A percentile compares a stretch with the other conserved stretches of the same genome.
Conservation (phyloP, 2,113 vertebrate species). For the Camelus bactrianus region DNA sequence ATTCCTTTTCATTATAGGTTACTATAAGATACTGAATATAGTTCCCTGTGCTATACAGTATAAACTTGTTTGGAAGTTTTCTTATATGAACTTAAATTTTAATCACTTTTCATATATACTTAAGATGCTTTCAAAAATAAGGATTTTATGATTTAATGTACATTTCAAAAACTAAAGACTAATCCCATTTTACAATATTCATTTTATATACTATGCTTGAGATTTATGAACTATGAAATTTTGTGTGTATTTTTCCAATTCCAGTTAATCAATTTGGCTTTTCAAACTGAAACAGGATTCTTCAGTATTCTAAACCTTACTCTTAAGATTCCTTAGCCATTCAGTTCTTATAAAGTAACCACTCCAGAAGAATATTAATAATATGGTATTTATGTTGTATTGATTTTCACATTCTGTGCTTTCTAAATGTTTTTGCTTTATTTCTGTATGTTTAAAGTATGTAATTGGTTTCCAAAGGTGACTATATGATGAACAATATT, state of each 20-base stretch:
- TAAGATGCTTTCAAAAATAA: constrained; percentile 50
- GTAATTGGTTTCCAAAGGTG: constrained; percentile 13
- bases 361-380: constrained; percentile 28
- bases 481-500: neutral
- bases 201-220: constrained; percentile 29
- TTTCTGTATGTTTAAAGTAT: neutral
- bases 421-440: constrained; percentile 24
- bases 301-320: constrained; percentile 14
- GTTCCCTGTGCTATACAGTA: no score
- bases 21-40: no score
- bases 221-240: constrained; percentile 50
- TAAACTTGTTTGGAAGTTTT: neutral
- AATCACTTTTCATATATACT: constrained; percentile 38
- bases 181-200: constrained; percentile 22
- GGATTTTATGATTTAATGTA: constrained; percentile 30
- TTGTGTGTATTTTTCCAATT: constrained; percentile 40
- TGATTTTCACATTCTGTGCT: constrained; percentile 1
- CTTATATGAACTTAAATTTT: constrained; percentile 46
- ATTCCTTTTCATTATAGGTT: no score
- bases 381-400: neutral
- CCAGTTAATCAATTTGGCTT: constrained; percentile 15
- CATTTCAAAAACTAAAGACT: constrained; percentile 50
- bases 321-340: constrained; percentile 54
- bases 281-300: constrained; percentile 25
- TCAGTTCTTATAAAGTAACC: constrained; percentile 4